A percentile compares a stretch with the other conserved stretches of the same genome.
Conservation (phyloP, 2,797 vertebrate genomes). For the Gallinago stenura region DNA sequence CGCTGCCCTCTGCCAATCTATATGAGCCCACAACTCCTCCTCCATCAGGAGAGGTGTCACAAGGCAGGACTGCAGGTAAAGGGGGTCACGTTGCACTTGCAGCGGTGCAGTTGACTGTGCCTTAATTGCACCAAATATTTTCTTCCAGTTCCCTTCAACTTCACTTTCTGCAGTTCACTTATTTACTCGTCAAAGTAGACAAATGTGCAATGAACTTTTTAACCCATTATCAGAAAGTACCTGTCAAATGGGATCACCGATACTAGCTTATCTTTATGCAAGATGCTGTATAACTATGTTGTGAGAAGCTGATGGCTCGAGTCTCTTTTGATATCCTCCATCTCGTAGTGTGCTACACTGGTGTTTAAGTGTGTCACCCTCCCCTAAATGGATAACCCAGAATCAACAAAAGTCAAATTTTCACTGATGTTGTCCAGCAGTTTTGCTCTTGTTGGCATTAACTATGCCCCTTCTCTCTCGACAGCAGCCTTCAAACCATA, state of each 20-base stretch:
- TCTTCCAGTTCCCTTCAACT: not conserved
- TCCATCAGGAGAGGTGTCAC: conserved; percentile 48
- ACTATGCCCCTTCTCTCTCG: not conserved
- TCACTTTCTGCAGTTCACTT: not conserved
- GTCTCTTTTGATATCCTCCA: not conserved
- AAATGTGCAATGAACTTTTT: not conserved
- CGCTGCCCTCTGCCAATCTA: conserved; percentile 8
- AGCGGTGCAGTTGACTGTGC: not conserved
- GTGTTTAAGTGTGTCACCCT: not conserved
- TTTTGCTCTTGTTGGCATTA: not conserved
- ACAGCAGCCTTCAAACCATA: not conserved
- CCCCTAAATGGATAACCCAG: not conserved
- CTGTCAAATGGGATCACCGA: not conserved
- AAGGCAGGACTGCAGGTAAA: conserved; percentile 50
- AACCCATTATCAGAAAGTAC: not conserved
- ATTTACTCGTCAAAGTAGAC: not conserved
- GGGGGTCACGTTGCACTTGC: not conserved
- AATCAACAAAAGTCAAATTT: not conserved
- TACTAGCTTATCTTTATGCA: not conserved
- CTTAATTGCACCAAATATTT: not conserved
- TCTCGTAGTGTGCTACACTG: not conserved
- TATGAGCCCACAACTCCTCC: conserved; percentile 39
- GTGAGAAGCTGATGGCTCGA: not conserved
- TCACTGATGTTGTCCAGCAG: not conserved
- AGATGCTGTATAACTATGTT: not conserved